These are phyloP conservation scores for Trichogramma pretiosum DNA, from an alignment of 1,140 invertebrate genomes.

Conservation along the genomic window DNA sequence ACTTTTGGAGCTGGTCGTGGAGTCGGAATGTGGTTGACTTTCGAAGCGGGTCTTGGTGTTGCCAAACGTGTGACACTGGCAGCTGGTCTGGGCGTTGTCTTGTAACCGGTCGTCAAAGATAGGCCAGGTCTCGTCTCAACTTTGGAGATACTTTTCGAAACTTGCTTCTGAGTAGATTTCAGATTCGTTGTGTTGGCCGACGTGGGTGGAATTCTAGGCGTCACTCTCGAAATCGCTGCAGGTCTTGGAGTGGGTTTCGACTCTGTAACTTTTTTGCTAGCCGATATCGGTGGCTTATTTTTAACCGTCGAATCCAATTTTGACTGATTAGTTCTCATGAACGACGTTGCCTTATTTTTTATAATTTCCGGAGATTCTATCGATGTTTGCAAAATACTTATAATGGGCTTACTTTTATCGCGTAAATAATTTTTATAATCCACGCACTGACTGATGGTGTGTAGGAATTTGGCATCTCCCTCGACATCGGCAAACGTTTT, in stretches of 20 bases:
- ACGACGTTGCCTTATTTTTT: background rate
- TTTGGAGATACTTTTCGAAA: too few relatives aligned
- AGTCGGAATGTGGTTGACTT: background rate
- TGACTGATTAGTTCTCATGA: too few relatives aligned
- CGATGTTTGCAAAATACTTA: slow-evolving; percentile 15
- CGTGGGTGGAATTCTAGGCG: background rate
- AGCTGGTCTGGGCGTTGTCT: background rate
- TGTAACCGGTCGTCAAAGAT: too few relatives aligned
- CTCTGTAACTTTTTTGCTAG: background rate
- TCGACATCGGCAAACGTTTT: slow-evolving; percentile 9
- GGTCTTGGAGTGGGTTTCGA: background rate
- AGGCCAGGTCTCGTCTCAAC: too few relatives aligned
- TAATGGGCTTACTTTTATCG: slow-evolving; percentile 18
- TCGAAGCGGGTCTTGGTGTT: background rate
- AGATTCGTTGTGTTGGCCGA: too few relatives aligned
- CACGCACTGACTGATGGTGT: slow-evolving; percentile 23
- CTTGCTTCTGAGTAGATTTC: too few relatives aligned
- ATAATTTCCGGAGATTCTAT: slow-evolving; percentile 3
- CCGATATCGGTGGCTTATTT: background rate
- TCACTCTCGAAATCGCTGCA: background rate
- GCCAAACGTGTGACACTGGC: background rate
- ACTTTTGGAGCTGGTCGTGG: slow-evolving; percentile 1
- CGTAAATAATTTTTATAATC: slow-evolving; percentile 24
- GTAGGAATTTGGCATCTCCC: slow-evolving; percentile 21
- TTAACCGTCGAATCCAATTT: background rate